These are phyloP conservation scores for Emmelina monodactyla DNA, from an alignment of 2,888 invertebrate genomes.

Conservation along the genomic window DNA sequence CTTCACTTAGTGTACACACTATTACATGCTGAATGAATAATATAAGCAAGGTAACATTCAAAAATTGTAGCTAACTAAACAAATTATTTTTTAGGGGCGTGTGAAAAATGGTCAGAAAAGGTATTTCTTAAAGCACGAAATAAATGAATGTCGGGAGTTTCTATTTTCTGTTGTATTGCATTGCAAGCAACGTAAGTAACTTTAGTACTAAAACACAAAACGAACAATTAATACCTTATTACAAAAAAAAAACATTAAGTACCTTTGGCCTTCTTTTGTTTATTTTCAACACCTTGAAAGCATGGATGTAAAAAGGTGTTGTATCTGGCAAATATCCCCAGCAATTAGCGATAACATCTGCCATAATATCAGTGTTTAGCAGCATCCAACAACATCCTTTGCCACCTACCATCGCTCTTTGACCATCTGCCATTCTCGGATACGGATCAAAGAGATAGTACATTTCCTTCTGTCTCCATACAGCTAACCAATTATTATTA, in stretches of 20 bases:
- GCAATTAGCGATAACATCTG: conserved; percentile 59
- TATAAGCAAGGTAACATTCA: no score
- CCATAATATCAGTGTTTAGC: conserved; percentile 63
- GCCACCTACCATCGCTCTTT: conserved; percentile 60
- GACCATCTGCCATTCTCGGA: conserved; percentile 65
- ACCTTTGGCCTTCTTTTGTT: conserved; percentile 49
- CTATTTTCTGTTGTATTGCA: no score
- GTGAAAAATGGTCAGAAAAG: no score
- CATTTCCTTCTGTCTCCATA: conserved; percentile 71
- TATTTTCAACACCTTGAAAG: conserved; percentile 65
- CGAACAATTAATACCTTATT: no score
- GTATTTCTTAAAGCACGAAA: no score
- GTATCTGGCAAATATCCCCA: conserved; percentile 53
- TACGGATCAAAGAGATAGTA: conserved; percentile 73
- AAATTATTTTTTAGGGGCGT: no score
- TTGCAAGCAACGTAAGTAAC: no score
- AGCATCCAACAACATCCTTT: conserved; percentile 71
- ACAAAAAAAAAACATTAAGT: no score
- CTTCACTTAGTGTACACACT: conserved; percentile 45
- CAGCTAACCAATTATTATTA: conserved; percentile 62
- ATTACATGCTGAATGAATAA: conserved; percentile 31
- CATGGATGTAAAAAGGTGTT: conserved; percentile 65
- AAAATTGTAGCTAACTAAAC: no score
- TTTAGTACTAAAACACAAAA: no score
- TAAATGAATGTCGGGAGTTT: no score